A percentile compares a stretch with the other conserved stretches of the same genome.
Conservation (phyloP, 2,113 vertebrate species). For the human region DNA sequence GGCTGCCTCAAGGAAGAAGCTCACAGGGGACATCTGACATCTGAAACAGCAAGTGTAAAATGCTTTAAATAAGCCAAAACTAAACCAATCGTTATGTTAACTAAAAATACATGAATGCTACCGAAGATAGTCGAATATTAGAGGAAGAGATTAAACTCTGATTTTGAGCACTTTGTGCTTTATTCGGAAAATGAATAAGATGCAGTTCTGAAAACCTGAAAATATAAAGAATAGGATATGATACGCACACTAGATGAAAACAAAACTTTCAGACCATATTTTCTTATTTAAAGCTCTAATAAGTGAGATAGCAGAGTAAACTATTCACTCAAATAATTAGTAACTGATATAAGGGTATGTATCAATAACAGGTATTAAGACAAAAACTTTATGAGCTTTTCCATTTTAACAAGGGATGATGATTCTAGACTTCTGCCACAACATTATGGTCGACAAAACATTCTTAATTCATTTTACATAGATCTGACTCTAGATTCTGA, state of each 20-base stretch:
- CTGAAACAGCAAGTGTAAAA: not conserved
- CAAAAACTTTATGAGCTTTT: not conserved
- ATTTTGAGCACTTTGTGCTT: not conserved
- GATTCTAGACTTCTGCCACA: not conserved
- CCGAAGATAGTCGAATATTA: not conserved
- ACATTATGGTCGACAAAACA: not conserved
- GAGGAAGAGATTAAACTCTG: not conserved
- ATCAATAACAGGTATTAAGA: not conserved
- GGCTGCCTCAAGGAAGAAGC: not conserved
- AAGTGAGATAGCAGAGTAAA: not conserved
- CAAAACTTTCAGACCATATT: not conserved
- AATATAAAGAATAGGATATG: not conserved
- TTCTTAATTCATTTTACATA: not conserved
- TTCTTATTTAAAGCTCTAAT: not conserved
- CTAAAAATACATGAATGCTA: not conserved
- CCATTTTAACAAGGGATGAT: not conserved
- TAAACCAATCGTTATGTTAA: not conserved
- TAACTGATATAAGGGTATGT: not conserved
- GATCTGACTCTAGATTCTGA: constrained; percentile 36
- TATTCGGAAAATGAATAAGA: not conserved
- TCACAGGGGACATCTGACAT: not conserved
- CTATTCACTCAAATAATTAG: not conserved
- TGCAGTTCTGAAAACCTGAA: not conserved
- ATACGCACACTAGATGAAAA: not conserved
- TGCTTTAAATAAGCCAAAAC: not conserved